phyloP scores from a whole-genome alignment of 2,113 vertebrate genomes.

The Oncorhynchus clarkii region DNA sequence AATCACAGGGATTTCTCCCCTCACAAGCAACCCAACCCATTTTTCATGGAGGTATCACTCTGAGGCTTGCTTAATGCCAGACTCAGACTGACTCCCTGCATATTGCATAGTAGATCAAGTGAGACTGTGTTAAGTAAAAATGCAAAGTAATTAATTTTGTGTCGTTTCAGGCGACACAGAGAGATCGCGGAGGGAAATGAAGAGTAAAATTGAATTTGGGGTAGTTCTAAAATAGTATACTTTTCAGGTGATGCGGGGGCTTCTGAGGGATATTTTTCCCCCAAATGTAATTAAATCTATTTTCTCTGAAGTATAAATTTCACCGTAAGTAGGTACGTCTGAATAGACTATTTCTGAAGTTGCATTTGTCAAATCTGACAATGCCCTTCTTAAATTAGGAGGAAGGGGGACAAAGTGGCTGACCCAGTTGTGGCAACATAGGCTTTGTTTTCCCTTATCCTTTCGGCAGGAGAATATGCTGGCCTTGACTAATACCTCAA shows the following conservation, averaged over 20 bases:
- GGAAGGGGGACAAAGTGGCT: conserved; percentile 27
- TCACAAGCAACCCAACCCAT: conserved; percentile 17
- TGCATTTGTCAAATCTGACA: conserved; percentile 36
- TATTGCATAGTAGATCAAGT: neutral
- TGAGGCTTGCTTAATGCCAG: too few relatives aligned
- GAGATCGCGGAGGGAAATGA: conserved; percentile 2
- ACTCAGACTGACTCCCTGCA: neutral
- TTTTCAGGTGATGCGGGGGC: conserved; percentile 4
- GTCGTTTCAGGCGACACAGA: neutral
- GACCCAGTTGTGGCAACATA: conserved; percentile 42
- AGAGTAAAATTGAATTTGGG: conserved; percentile 3
- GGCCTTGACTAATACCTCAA: conserved; percentile 46
- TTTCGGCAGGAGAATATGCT: conserved; percentile 44
- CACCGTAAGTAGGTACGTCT: neutral
- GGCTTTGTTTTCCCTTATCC: conserved; percentile 45
- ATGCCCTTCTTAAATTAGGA: conserved; percentile 27
- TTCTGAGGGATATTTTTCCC: conserved; percentile 1
- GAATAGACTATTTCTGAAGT: conserved; percentile 17
- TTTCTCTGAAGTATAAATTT: conserved; percentile 16
- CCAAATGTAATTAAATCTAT: conserved; percentile 22
- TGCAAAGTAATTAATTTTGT: conserved; percentile 1
- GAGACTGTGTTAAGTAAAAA: neutral
- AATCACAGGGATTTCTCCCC: conserved; percentile 17
- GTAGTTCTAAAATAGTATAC: neutral
- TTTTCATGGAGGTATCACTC: neutral